Base-by-base conservation (phyloP, 2,797 vertebrate genomes). In the Sternotherus odoratus region DNA sequence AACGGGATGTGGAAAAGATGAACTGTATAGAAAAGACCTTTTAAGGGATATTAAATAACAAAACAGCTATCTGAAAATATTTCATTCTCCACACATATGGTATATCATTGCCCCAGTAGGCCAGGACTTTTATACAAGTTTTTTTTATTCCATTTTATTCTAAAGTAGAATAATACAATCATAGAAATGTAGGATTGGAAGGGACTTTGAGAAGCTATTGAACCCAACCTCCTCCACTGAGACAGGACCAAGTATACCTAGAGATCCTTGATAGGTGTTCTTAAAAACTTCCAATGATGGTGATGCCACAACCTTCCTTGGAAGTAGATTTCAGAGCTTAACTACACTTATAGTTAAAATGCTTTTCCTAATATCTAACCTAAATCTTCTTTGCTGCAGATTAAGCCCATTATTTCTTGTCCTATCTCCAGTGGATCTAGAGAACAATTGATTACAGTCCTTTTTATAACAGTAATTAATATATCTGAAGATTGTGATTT, bases 1-100 rank as follows among this genome's bases (percentile, higher is more conserved):
- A 96, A 95, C 95, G 95, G 95, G 95, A 97, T 97, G 95, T 97
- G 95, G 93, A 77, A 87, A 51, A 92, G 95, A 94, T 93, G 72
- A 96, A 95, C 95, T 89, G 93, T 96, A 3, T 87, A 92, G 87
- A 88, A 94, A 91, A 94, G 77, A 90, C 39, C 36, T 96, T 96
- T 94, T 96, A 83, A 95, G 83, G 89, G 89, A 94, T 89, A 83
- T 96, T 95, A 92, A 96, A 93, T 93, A 97, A 95, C 89, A 96
- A 97, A 94, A 92, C 57, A 56, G 75, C 46, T 78, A 36, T 36
- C 82, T 86, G 72, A 92, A 94, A 91, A 93, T 83, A 69, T 39
- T 21, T 39, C 21, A 39, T 39, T 69, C 11, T 23, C 5, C n/a
- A 21, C 63, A 66, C 9, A 39, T 33, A n/a, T 66, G 16, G 33